Base-by-base conservation (phyloP, 2,113 vertebrate species). In the Alectura lathami region DNA sequence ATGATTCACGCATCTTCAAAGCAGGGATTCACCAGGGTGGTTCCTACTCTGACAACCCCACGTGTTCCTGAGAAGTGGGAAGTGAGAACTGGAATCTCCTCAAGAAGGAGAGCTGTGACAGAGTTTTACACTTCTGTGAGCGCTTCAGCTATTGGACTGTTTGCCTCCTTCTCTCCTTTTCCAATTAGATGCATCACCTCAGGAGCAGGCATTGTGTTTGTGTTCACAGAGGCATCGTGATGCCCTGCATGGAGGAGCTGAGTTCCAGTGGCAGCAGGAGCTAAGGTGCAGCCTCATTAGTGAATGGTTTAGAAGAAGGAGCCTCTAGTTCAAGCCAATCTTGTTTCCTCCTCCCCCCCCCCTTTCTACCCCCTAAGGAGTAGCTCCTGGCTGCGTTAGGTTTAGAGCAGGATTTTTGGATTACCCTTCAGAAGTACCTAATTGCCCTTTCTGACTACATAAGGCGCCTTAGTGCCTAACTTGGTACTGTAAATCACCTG, bases 41-140 rank as follows among this genome's bases (percentile, higher is more conserved):
- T 69, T 93, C 88, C 75, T 73, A 86, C 72, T 83, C 86, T 93
- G 88, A 73, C 0, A 22, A 43, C 70, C 85, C 23, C 69, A 8
- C 12, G 3, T 89, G 14, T 89, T 94, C 85, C 8, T 2, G n/a
- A 74, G 50, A 84, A 88, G 88, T 77, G 76, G 83, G 82, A 94
- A 64, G 67, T 76, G 83, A 77, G 72, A 83, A 54, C 59, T 96
- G 77, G 83, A 93, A 83, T 93, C 63, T 94, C 89, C 91, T 92
- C 86, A 80, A 86, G 30, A 73, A 60, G 69, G 56, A 89, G 94
- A 83, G 2, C 67, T 66, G 68, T 77, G 63, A 77, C 9, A 4
- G 11, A 73, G 50, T 88, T 96, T 92, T 74, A 70, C 83, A 63
- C 59, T 93, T 34, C 67, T 83, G 76, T 86, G 91, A 80, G 63